Base-by-base conservation (phyloP, 2,888 invertebrate genomes). In the Micropterix aruncella region DNA sequence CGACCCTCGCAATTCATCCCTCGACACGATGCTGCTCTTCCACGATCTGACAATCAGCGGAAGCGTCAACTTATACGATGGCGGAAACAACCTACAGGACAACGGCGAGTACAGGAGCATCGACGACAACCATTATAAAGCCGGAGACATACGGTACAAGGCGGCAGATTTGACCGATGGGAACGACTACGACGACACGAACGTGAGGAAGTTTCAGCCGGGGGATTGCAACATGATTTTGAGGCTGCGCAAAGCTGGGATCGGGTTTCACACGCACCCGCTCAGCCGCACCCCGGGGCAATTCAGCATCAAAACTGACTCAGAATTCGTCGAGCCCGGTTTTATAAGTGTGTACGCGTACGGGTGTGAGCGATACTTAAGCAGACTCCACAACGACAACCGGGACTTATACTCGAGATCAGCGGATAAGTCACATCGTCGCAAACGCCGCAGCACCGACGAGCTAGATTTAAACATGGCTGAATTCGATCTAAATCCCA, bases 271-370 rank as follows among this genome's bases (percentile, higher is more conserved):
- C 50, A 84, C 85, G 0, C 77, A 79, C 50, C 84, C 86, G 0
- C 65, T 82, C 18, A 75, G 78, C 40, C 73, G 79, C 19, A 78
- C 77, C 52, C 73, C 79, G 1, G 80, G 81, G 0, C 79, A 80
- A 52, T 80, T 83, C 60, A 78, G 80, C 52, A 80, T 82, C 2
- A 77, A 83, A 59, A 86, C 86, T 0, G 86, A 86, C 56, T 86
- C 87, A 0, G 86, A 85, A 57, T 89, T 89, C 55, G 74, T 87
- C 0, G 88, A 89, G 53, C 88, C 88, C 0, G 83, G 87, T 12
- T 88, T 88, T 54, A 83, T 87, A 27, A 87, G 87, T 39, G 86
- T 89, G 0, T 88, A 88, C 55, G 88, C 88, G 0, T 87, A 87
- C 51, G 86, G 86, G 0, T 89, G 88, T 55, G 80, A 83, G 54